Evolutionary conservation across 2,113 vertebrate genomes (phyloP).

Genomic region (Chamaea fasciata): DNA sequence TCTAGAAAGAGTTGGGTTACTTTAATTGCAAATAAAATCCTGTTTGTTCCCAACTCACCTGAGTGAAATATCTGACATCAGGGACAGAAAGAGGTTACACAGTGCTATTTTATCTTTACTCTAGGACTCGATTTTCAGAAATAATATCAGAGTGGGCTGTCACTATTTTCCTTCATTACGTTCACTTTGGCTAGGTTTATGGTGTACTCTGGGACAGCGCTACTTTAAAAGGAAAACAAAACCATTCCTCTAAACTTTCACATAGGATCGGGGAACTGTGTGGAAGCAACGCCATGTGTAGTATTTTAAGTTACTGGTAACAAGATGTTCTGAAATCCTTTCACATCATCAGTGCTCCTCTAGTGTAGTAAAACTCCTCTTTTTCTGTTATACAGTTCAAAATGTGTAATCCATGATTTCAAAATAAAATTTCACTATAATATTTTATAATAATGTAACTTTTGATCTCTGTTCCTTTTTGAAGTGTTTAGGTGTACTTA

Average conservation of each 20-base stretch:
- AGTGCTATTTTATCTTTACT: neutral
- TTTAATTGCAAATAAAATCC: neutral
- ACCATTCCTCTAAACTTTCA: neutral
- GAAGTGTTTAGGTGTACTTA: neutral
- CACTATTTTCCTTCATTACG: neutral
- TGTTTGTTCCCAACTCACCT: neutral
- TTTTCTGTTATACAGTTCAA: neutral
- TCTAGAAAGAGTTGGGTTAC: neutral
- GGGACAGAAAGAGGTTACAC: neutral
- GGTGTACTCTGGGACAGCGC: neutral
- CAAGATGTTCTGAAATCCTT: neutral
- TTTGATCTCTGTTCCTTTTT: neutral
- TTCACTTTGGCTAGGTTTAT: neutral
- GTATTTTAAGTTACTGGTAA: neutral
- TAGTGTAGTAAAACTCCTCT: neutral
- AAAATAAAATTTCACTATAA: neutral
- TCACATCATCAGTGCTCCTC: neutral
- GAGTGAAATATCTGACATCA: neutral
- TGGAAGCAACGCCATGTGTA: neutral
- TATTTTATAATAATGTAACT: neutral
- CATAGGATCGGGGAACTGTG: neutral
- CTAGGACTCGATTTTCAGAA: neutral
- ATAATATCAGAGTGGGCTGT: neutral
- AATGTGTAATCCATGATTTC: neutral
- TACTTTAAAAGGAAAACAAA: neutral